A percentile compares a stretch with the other conserved stretches of the same genome.
These are phyloP conservation scores for Channa striata DNA, from an alignment of 2,797 vertebrate genomes.

Conservation along the genomic window DNA sequence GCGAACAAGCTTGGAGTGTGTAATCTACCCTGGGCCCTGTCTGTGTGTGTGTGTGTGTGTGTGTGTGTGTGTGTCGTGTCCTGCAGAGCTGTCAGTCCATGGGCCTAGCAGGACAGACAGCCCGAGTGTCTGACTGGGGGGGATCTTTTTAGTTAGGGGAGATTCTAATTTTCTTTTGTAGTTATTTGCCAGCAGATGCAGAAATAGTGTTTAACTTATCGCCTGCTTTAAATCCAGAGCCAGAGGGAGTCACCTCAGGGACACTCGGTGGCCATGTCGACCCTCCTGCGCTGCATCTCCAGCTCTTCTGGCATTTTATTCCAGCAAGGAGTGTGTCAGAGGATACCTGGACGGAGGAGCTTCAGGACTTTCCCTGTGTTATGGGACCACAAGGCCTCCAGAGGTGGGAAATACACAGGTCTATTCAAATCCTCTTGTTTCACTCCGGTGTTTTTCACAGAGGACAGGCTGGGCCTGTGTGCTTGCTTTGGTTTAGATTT, in stretches of 20 bases:
- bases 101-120: constrained; percentile 62
- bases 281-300: constrained; percentile 80
- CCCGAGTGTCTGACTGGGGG: constrained; percentile 48
- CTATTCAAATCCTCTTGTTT: constrained; percentile 2
- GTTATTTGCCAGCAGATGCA: constrained; percentile 49
- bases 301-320: constrained; percentile 73
- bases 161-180: constrained; percentile 50
- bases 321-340: constrained; percentile 66
- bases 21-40: constrained; percentile 57
- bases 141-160: constrained; percentile 9
- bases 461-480: constrained; percentile 26
- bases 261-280: constrained; percentile 77
- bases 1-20: constrained; percentile 68
- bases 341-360: constrained; percentile 69
- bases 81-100: constrained; percentile 72
- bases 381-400: constrained; percentile 80
- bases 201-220: constrained; percentile 34
- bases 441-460: constrained; percentile 30
- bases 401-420: constrained; percentile 75
- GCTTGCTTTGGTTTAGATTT: constrained; percentile 36
- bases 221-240: constrained; percentile 53
- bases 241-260: constrained; percentile 56
- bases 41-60: constrained; percentile 5
- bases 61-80: constrained; percentile 47
- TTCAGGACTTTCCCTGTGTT: constrained; percentile 83